Evolutionary conservation across 2,797 vertebrate species (phyloP).

Genomic region (Cynopterus sphinx): DNA sequence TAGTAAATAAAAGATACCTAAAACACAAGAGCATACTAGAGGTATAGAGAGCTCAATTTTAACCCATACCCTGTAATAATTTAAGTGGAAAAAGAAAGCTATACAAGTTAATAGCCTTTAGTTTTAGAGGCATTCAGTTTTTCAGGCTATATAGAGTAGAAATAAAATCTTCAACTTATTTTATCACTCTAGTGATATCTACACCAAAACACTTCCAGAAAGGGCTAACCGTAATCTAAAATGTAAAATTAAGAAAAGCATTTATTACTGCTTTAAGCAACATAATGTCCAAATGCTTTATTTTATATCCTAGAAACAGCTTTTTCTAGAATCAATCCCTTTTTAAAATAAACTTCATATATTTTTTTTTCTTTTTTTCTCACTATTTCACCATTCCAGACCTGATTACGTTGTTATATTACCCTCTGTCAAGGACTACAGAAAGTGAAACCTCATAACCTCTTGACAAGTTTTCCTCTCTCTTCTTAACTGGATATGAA

Average conservation of each 20-base stretch:
- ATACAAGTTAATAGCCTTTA: neutral
- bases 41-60: neutral
- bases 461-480: constrained; percentile 66
- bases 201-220: neutral
- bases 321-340: constrained; percentile 8
- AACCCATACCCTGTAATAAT: neutral
- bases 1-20: neutral
- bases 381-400: constrained; percentile 17
- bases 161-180: constrained; percentile 8
- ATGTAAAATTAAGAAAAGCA: constrained; percentile 9
- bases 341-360: constrained; percentile 4
- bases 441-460: constrained; percentile 67
- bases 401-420: neutral
- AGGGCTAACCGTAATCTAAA: neutral
- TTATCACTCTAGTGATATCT: neutral
- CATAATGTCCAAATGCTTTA: neutral
- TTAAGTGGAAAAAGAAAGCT: constrained; percentile 20
- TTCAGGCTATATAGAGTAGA: neutral
- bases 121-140: neutral
- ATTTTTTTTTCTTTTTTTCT: neutral
- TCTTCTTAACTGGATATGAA: constrained; percentile 74
- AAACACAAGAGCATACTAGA: constrained; percentile 6
- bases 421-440: constrained; percentile 39
- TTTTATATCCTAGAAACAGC: constrained; percentile 34
- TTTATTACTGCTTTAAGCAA: constrained; percentile 36